Conservation (phyloP, 2,797 vertebrate species). For the Linurgus olivaceus region DNA sequence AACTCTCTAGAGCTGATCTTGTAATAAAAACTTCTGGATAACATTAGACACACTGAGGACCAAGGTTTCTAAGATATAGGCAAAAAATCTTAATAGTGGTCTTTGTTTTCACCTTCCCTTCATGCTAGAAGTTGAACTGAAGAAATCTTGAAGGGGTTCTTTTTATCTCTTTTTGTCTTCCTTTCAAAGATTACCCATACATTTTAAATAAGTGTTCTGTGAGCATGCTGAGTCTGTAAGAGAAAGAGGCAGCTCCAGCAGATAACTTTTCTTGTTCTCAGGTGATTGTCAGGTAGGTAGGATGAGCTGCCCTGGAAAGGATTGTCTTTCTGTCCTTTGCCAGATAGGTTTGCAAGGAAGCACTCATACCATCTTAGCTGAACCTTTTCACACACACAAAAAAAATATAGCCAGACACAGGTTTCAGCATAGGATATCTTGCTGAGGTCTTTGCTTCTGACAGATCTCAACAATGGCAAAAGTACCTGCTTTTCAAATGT, state of each 20-base stretch:
- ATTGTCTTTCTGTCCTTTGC: neutral
- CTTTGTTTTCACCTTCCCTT: neutral
- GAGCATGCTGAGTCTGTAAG: neutral
- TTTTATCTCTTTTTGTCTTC: neutral
- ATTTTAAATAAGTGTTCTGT: neutral
- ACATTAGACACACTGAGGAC: neutral
- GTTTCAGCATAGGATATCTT: neutral
- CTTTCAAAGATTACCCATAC: neutral
- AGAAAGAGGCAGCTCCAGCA: neutral
- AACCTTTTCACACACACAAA: neutral
- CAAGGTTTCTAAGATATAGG: neutral
- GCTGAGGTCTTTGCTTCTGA: neutral
- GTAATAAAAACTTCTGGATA: neutral
- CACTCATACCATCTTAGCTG: neutral
- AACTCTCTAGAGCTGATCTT: neutral
- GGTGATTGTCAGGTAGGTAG: neutral
- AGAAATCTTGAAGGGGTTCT: neutral
- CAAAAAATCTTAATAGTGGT: neutral
- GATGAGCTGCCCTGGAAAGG: neutral
- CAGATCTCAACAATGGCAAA: neutral
- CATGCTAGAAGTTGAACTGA: neutral
- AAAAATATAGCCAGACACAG: neutral
- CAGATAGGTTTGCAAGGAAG: neutral
- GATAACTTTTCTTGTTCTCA: neutral
- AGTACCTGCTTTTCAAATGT: neutral